These are phyloP conservation scores for Carcharodon carcharias DNA, from an alignment of 2,797 vertebrate species.

Conservation along the genomic window DNA sequence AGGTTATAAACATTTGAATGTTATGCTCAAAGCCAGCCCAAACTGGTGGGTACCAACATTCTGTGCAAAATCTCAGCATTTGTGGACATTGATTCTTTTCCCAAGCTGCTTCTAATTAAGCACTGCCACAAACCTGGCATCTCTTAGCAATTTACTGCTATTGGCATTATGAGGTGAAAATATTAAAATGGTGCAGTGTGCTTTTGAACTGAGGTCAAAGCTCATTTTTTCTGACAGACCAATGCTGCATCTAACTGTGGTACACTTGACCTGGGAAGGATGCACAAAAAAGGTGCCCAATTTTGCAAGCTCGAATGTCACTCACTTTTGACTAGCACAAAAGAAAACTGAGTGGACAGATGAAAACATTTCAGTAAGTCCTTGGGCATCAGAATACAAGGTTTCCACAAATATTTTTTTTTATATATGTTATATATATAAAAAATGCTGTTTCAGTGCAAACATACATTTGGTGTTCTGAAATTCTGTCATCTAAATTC, in stretches of 20 bases:
- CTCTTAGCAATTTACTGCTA: not conserved
- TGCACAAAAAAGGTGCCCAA: not conserved
- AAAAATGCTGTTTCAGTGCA: not conserved
- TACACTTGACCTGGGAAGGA: not conserved
- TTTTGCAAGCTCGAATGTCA: not conserved
- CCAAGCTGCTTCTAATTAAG: not conserved
- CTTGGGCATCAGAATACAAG: not conserved
- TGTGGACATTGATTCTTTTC: not conserved
- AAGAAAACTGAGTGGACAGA: not conserved
- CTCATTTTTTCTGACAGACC: not conserved
- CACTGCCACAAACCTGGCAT: not conserved
- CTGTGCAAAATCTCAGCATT: not conserved
- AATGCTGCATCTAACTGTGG: not conserved
- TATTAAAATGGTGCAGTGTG: not conserved
- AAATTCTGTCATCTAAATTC: not conserved
- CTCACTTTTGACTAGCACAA: not conserved
- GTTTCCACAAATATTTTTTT: not conserved
- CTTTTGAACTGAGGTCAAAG: not conserved
- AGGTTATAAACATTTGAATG: not conserved
- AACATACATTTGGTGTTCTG: not conserved
- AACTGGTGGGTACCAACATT: not conserved
- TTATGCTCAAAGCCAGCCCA: not conserved
- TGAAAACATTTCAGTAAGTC: not conserved
- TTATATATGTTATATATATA: too few relatives aligned
- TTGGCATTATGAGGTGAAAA: not conserved